Evolutionary conservation across 1,140 invertebrate genomes (phyloP).

Genomic region (Zaprionus inermis): DNA sequence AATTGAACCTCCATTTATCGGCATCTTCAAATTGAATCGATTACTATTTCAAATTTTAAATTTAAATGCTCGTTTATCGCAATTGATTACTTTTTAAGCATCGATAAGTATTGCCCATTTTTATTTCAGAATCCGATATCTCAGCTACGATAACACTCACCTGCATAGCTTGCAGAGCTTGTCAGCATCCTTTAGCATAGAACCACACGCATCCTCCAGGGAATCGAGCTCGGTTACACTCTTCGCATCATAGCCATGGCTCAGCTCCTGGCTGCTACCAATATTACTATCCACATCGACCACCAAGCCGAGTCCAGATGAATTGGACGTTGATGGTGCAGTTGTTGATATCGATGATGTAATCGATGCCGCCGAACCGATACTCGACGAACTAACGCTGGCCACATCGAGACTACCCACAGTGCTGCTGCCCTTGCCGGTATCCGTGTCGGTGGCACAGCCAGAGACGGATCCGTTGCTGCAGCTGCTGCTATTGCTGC

Average conservation of each 20-base stretch:
- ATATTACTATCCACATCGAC: constrained; percentile 70
- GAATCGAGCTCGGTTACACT: constrained; percentile 75
- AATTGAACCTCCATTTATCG: background rate
- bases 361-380: constrained; percentile 57
- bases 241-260: constrained; percentile 52
- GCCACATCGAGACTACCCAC: constrained; percentile 64
- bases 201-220: constrained; percentile 71
- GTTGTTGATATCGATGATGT: constrained; percentile 57
- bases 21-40: background rate
- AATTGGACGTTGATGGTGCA: constrained; percentile 51
- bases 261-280: constrained; percentile 67
- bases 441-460: constrained; percentile 59
- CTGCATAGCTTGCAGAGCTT: constrained; percentile 81
- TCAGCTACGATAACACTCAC: constrained; percentile 39
- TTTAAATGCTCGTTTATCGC: background rate
- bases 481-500: constrained; percentile 52
- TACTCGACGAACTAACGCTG: constrained; percentile 65
- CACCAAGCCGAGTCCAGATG: constrained; percentile 61
- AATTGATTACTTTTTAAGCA: too few species aligned
- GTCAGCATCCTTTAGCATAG: constrained; percentile 71
- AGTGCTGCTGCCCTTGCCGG: constrained; percentile 70
- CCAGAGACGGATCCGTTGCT: constrained; percentile 55
- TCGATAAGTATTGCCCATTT: background rate
- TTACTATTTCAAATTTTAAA: background rate
- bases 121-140: too few species aligned